Conservation (phyloP, 2,888 invertebrate species). For the Eueremaeus valkanovi region DNA sequence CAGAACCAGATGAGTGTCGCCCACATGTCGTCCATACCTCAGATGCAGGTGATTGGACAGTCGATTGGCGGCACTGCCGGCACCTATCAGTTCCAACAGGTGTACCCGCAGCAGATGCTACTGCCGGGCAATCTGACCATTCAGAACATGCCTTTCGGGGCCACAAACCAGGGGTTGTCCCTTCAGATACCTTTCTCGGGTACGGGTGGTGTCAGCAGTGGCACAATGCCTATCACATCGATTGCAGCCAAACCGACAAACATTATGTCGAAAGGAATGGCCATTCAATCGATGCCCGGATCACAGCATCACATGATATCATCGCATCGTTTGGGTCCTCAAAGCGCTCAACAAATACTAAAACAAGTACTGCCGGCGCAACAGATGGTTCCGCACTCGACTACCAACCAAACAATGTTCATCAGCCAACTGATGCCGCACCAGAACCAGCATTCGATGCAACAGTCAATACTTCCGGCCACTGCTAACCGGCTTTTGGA, state of each 20-base stretch:
- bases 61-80: not conserved
- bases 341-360: not conserved
- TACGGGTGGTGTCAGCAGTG: not conserved
- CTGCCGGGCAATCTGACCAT: not conserved
- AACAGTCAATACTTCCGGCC: constrained; percentile 58
- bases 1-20: constrained; percentile 14
- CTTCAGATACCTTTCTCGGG: constrained; percentile 14
- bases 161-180: not conserved
- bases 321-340: not conserved
- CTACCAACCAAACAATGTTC: constrained; percentile 52
- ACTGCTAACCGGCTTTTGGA: constrained; percentile 50
- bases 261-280: constrained; percentile 27
- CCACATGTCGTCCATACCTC: constrained; percentile 1
- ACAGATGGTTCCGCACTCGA: constrained; percentile 43
- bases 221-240: constrained; percentile 13
- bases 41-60: constrained; percentile 14
- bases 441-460: constrained; percentile 61
- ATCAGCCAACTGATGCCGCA: constrained; percentile 56
- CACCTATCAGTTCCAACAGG: constrained; percentile 14
- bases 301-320: constrained; percentile 24
- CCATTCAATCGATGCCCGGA: not conserved
- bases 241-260: constrained; percentile 19
- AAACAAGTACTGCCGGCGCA: constrained; percentile 20
- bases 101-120: constrained; percentile 5
- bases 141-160: not conserved